Conservation (phyloP, 2,888 invertebrate genomes). For the Trissoscelio sp. region DNA sequence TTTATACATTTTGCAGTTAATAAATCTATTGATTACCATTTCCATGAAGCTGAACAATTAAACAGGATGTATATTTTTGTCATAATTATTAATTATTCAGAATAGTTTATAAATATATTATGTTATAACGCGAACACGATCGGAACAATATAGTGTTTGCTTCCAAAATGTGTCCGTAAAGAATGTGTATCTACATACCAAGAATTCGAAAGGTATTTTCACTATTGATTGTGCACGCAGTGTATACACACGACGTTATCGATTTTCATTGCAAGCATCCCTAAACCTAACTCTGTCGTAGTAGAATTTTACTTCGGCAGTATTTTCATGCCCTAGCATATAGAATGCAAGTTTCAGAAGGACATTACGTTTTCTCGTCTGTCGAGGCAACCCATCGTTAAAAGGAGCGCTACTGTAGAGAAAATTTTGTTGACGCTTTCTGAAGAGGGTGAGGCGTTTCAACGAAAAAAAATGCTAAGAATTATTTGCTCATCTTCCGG, state of each 20-base stretch:
- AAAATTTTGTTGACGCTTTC: conserved; percentile 62
- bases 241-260: conserved; percentile 67
- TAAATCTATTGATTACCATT: too few relatives aligned
- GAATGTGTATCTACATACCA: conserved; percentile 67
- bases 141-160: conserved; percentile 51
- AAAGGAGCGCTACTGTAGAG: conserved; percentile 46
- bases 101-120: neutral
- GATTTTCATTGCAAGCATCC: conserved; percentile 70
- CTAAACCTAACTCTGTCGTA: conserved; percentile 62
- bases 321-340: conserved; percentile 62
- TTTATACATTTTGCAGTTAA: too few relatives aligned
- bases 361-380: conserved; percentile 60
- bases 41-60: too few relatives aligned
- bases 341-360: conserved; percentile 60
- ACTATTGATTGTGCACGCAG: conserved; percentile 66
- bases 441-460: conserved; percentile 24
- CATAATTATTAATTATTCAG: neutral
- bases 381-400: conserved; percentile 54
- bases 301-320: conserved; percentile 65
- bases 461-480: conserved; percentile 23
- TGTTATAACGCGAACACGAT: neutral
- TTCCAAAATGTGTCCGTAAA: conserved; percentile 43
- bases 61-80: too few relatives aligned
- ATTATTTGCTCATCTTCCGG: conserved; percentile 25
- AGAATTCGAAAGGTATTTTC: conserved; percentile 62